phyloP scores from a whole-genome alignment of 2,888 invertebrate species.

The Tetranychus piercei region DNA sequence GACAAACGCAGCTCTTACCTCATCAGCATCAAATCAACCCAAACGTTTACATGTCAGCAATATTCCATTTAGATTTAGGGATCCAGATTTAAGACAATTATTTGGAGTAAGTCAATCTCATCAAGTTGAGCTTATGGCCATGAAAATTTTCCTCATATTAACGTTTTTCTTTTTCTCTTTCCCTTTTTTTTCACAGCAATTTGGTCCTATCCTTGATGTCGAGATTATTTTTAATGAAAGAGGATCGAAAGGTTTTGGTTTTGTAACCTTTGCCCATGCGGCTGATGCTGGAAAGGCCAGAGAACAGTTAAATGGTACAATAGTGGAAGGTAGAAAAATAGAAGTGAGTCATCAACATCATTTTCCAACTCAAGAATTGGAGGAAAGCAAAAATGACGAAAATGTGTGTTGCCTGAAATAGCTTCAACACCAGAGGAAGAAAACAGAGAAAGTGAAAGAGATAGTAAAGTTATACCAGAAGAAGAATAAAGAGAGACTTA shows the following conservation, averaged over 20 bases:
- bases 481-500: too few species aligned
- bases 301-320: slow-evolving; percentile 99
- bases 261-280: slow-evolving; percentile 99
- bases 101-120: slow-evolving; percentile 34
- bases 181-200: slow-evolving; percentile 32
- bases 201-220: slow-evolving; percentile 93
- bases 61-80: slow-evolving; percentile 3
- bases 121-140: too few species aligned
- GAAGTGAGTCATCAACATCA: slow-evolving; percentile 60
- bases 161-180: too few species aligned
- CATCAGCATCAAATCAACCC: not conserved
- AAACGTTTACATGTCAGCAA: slow-evolving; percentile 2
- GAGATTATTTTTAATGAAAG: slow-evolving; percentile 57
- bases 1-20: too few species aligned
- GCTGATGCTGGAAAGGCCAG: slow-evolving; percentile 99
- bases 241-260: slow-evolving; percentile 99
- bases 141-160: too few species aligned
- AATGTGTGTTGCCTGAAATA: too few species aligned
- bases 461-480: too few species aligned
- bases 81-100: slow-evolving; percentile 1
- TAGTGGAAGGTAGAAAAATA: slow-evolving; percentile 99
- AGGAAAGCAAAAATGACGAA: too few species aligned
- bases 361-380: too few species aligned
- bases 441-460: too few species aligned
- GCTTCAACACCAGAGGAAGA: too few species aligned